phyloP scores from a whole-genome alignment of 2,113 vertebrate genomes.

The Heloderma charlesbogerti region DNA sequence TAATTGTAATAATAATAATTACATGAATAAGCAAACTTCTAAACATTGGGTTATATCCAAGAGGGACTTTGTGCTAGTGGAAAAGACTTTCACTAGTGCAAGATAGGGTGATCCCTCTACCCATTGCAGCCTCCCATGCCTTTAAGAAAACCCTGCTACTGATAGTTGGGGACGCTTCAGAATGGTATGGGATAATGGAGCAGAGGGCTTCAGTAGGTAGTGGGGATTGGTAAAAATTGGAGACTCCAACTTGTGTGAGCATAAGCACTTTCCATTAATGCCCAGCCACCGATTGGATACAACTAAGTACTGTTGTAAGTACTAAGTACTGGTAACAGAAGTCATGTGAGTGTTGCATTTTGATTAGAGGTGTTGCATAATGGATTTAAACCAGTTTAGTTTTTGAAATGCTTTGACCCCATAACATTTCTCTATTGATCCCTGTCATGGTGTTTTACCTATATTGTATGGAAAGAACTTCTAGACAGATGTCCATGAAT shows the following conservation, averaged over 20 bases:
- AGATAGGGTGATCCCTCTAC: neutral
- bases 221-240: neutral
- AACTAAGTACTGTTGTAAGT: slow-evolving; percentile 13
- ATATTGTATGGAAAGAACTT: slow-evolving; percentile 26
- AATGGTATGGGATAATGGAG: neutral
- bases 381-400: slow-evolving; percentile 33
- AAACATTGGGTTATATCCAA: neutral
- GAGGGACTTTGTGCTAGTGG: neutral
- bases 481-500: neutral
- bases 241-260: neutral
- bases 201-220: neutral
- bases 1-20: slow-evolving; percentile 36
- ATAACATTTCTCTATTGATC: neutral
- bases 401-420: neutral
- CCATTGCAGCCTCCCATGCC: neutral
- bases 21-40: slow-evolving; percentile 32
- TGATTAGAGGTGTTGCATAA: slow-evolving; percentile 34
- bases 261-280: neutral
- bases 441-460: neutral
- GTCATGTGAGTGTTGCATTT: slow-evolving; percentile 31
- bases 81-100: neutral
- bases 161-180: neutral
- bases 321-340: slow-evolving; percentile 1
- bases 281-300: neutral
- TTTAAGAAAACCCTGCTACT: neutral